A percentile compares a stretch with the other conserved stretches of the same genome.
Conservation (phyloP, 2,888 invertebrate genomes). For the Geotrupes spiniger region DNA sequence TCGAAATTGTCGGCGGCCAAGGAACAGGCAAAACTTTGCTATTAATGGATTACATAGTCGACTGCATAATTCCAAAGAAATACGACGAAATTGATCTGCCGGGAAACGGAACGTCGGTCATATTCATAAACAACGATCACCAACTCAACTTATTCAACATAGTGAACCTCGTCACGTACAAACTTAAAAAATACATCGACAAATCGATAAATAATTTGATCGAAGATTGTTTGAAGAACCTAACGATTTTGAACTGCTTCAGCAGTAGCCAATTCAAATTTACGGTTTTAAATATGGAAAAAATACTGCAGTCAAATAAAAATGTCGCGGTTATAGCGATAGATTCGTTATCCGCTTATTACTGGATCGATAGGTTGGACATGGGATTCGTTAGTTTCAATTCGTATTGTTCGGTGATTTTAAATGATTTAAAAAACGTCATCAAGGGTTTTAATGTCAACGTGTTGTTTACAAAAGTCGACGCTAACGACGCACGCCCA, state of each 20-base stretch:
- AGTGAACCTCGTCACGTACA: slow-evolving; percentile 39
- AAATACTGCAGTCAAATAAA: slow-evolving; percentile 45
- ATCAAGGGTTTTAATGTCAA: slow-evolving; percentile 12
- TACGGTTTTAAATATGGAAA: slow-evolving; percentile 44
- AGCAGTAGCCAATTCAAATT: slow-evolving; percentile 43
- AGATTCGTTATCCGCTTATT: slow-evolving; percentile 53
- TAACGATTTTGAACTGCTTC: slow-evolving; percentile 47
- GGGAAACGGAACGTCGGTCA: slow-evolving; percentile 49
- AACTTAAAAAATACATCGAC: slow-evolving; percentile 31
- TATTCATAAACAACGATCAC: slow-evolving; percentile 54
- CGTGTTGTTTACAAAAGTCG: slow-evolving; percentile 12
- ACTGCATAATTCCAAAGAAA: slow-evolving; percentile 49
- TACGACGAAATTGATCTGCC: slow-evolving; percentile 37
- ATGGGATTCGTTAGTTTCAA: slow-evolving; percentile 11
- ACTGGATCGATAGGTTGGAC: slow-evolving; percentile 45
- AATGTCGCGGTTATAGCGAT: slow-evolving; percentile 50
- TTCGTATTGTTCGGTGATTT: slow-evolving; percentile 12
- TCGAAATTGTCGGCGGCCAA: slow-evolving; percentile 53
- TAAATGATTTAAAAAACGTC: slow-evolving; percentile 7
- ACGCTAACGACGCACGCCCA: neutral
- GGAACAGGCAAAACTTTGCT: slow-evolving; percentile 53
- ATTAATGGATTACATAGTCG: slow-evolving; percentile 51
- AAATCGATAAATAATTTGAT: slow-evolving; percentile 48
- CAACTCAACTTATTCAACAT: slow-evolving; percentile 50
- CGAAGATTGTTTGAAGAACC: slow-evolving; percentile 42